phyloP scores from a whole-genome alignment of 2,888 invertebrate species.

The Harpalus rubripes region DNA sequence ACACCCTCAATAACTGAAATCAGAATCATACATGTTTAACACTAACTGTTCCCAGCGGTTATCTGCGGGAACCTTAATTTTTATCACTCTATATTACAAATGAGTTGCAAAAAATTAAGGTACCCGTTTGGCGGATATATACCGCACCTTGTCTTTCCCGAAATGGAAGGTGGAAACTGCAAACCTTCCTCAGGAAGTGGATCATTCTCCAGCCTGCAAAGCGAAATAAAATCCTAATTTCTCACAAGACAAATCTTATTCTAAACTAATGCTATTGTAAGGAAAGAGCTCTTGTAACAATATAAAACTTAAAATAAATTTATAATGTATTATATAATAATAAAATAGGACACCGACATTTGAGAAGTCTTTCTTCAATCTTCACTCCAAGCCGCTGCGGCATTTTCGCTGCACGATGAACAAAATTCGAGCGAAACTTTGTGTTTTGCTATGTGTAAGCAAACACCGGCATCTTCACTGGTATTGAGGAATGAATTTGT shows the following conservation, averaged over 20 bases:
- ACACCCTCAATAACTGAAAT: slow-evolving; percentile 63
- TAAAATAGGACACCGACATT: slow-evolving; percentile 73
- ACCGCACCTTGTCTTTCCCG: slow-evolving; percentile 61
- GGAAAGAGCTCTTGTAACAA: slow-evolving; percentile 71
- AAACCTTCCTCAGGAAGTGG: slow-evolving; percentile 70
- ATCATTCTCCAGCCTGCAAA: slow-evolving; percentile 71
- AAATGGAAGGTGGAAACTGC: slow-evolving; percentile 69
- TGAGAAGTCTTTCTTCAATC: slow-evolving; percentile 70
- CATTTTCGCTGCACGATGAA: slow-evolving; percentile 79
- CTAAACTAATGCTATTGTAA: slow-evolving; percentile 69
- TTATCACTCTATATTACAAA: not conserved
- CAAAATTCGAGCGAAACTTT: slow-evolving; percentile 81
- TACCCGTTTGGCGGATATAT: slow-evolving; percentile 46
- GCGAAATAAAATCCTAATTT: slow-evolving; percentile 71
- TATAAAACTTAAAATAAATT: slow-evolving; percentile 58
- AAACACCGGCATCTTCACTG: slow-evolving; percentile 78
- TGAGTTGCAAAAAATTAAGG: slow-evolving; percentile 47
- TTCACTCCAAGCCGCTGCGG: slow-evolving; percentile 72
- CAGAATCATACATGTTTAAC: slow-evolving; percentile 63
- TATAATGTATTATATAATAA: slow-evolving; percentile 65
- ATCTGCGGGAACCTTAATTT: slow-evolving; percentile 57
- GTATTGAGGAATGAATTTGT: slow-evolving; percentile 66
- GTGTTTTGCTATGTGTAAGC: slow-evolving; percentile 80
- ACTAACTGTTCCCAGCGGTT: slow-evolving; percentile 63
- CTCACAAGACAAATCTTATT: slow-evolving; percentile 67